Evolutionary conservation across 2,888 invertebrate genomes (phyloP).

Genomic region (Poecilobothrus nobilitatus): DNA sequence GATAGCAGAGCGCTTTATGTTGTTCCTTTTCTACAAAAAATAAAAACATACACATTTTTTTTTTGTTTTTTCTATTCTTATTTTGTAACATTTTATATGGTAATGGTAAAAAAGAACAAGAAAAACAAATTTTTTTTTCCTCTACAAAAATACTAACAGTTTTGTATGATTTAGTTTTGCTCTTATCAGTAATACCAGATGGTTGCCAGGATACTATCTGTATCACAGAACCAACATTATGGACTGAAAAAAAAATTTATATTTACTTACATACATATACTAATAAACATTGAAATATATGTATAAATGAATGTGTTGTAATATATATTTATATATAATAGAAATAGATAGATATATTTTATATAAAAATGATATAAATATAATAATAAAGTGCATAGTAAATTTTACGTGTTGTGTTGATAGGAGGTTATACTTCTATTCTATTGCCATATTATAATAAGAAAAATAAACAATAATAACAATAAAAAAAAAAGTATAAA

Average conservation of each 20-base stretch:
- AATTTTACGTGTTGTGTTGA: conserved; percentile 2
- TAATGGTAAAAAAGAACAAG: no score
- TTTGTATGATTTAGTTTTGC: conserved; percentile 21
- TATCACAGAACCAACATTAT: conserved; percentile 16
- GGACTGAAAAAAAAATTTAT: not conserved
- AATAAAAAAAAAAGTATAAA: not conserved
- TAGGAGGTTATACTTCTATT: conserved; percentile 1
- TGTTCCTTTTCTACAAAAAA: not conserved
- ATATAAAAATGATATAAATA: no score
- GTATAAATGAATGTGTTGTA: not conserved
- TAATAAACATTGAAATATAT: not conserved
- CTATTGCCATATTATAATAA: not conserved
- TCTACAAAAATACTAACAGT: conserved; percentile 9
- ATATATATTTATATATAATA: no score
- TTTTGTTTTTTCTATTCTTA: no score
- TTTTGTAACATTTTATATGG: no score
- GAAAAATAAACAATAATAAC: not conserved
- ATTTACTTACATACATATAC: not conserved
- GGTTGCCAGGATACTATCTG: conserved; percentile 22
- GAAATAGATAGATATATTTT: no score
- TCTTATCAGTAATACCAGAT: conserved; percentile 23
- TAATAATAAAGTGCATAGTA: conserved; percentile 1
- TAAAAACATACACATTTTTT: no score
- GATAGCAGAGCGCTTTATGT: not conserved
- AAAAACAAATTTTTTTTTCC: not conserved